Conservation (phyloP, 2,113 vertebrate species). For the Anoura caudifer region DNA sequence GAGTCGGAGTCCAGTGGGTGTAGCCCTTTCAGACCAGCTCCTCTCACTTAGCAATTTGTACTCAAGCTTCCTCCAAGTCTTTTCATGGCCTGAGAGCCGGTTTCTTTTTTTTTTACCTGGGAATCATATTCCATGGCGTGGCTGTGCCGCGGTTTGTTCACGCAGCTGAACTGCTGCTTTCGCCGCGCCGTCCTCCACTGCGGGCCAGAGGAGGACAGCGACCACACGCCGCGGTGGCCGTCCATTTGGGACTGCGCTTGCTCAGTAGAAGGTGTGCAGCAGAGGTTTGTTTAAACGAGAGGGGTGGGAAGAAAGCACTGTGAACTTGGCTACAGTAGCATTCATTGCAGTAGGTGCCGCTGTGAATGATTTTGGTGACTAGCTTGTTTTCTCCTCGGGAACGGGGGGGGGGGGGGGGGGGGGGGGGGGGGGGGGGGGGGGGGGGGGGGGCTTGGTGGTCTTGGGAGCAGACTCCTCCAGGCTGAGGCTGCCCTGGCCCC, state of each 20-base stretch:
- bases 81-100: accelerated
- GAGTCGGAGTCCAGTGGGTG: background rate
- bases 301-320: background rate
- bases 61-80: accelerated
- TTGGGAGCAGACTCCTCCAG: background rate
- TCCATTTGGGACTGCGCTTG: too few relatives aligned
- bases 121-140: accelerated
- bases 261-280: background rate
- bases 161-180: background rate
- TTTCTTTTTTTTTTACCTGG: background rate
- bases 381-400: background rate
- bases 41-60: background rate
- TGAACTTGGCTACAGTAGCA: accelerated
- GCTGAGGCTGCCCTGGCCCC: accelerated
- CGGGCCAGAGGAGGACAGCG: background rate
- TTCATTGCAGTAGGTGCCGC: background rate
- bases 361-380: background rate
- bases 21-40: background rate
- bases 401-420: background rate
- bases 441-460: background rate
- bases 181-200: accelerated
- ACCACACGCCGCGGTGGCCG: accelerated
- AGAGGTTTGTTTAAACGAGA: background rate
- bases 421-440: background rate
- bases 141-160: accelerated